Conservation (phyloP, 2,888 invertebrate species). For the Drosophila birchii region DNA sequence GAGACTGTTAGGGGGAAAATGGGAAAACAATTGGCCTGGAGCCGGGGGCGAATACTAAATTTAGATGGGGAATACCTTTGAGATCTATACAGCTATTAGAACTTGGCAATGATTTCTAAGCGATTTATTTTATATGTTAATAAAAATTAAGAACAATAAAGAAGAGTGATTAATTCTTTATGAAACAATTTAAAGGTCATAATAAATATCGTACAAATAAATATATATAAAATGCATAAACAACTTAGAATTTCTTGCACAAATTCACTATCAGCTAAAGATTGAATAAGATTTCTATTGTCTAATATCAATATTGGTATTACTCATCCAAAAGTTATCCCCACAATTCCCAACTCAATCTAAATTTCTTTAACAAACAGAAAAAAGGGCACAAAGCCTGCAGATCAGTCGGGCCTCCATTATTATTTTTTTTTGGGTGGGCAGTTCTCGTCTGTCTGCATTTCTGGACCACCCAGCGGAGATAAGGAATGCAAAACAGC, state of each 20-base stretch:
- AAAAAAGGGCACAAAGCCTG: not conserved
- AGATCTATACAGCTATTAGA: not conserved
- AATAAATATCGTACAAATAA: too few species aligned
- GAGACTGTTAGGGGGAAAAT: conserved; percentile 1
- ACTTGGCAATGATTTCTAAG: not conserved
- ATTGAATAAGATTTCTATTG: not conserved
- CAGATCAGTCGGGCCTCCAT: conserved; percentile 41
- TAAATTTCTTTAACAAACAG: not conserved
- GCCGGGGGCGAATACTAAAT: conserved; percentile 3
- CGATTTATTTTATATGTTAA: not conserved
- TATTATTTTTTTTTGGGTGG: conserved; percentile 3
- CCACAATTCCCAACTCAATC: not conserved
- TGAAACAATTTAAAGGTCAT: too few species aligned
- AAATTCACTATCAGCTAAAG: not conserved
- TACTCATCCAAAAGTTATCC: not conserved
- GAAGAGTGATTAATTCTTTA: too few species aligned
- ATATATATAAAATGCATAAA: not conserved
- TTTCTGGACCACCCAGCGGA: conserved; percentile 33
- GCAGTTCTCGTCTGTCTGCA: conserved; percentile 10
- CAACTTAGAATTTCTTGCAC: not conserved
- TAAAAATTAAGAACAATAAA: not conserved
- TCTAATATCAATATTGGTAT: not conserved
- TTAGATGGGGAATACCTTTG: conserved; percentile 10
- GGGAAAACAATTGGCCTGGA: conserved; percentile 16
- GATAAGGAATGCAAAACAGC: conserved; percentile 27